These are phyloP conservation scores for Gastracanthus pulcherrimus DNA, from an alignment of 2,888 invertebrate genomes.

Conservation along the genomic window DNA sequence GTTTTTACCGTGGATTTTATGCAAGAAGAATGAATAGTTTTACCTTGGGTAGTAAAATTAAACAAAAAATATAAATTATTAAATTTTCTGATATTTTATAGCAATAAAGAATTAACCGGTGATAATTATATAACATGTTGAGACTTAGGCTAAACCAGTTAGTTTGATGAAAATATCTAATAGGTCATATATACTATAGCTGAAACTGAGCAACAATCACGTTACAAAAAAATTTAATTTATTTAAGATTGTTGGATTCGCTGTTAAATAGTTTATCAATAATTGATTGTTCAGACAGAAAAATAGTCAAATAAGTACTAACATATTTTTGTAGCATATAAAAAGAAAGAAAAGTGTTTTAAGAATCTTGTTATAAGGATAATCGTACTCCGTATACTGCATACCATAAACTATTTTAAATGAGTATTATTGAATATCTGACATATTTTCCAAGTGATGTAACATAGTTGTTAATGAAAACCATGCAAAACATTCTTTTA, in stretches of 20 bases:
- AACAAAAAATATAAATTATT: not conserved
- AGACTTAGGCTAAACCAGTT: not conserved
- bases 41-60: too few species aligned
- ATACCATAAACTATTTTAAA: not conserved
- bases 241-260: not conserved
- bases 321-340: not conserved
- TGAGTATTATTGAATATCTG: conserved; percentile 1
- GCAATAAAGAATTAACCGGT: too few species aligned
- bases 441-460: not conserved
- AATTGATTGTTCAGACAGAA: not conserved
- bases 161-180: not conserved
- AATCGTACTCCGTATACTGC: not conserved
- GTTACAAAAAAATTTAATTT: too few species aligned
- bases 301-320: not conserved
- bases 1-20: not conserved
- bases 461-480: not conserved
- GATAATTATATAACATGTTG: not conserved
- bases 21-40: too few species aligned
- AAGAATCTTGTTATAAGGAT: not conserved
- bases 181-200: too few species aligned
- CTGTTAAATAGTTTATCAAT: not conserved
- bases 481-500: not conserved
- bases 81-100: not conserved
- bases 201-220: too few species aligned
- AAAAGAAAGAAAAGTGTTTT: not conserved